phyloP scores from a whole-genome alignment of 2,888 invertebrate genomes.

The Brachynemurus nebulosus region DNA sequence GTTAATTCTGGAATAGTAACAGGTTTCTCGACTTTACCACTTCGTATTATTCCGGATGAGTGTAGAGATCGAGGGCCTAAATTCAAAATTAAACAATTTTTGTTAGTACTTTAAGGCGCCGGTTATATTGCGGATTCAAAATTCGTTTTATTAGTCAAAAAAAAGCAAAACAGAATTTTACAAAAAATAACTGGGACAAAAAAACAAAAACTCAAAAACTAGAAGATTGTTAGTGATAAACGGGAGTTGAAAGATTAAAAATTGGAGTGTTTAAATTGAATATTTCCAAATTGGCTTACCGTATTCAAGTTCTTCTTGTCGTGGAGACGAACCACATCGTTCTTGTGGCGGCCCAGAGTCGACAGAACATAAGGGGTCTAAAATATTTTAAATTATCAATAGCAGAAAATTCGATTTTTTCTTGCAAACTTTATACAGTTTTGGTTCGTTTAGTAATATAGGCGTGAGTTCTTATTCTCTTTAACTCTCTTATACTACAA shows the following conservation, averaged over 20 bases:
- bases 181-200: neutral
- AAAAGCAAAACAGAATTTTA: neutral
- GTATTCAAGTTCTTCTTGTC: neutral
- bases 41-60: constrained; percentile 27
- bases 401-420: no score
- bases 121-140: neutral
- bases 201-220: no score
- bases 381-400: no score
- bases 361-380: constrained; percentile 3
- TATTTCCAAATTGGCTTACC: no score
- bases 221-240: no score
- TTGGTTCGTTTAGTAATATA: no score
- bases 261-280: no score
- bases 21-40: constrained; percentile 27
- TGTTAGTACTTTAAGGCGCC: neutral
- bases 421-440: no score
- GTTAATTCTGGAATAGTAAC: constrained; percentile 24
- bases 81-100: constrained; percentile 1
- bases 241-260: no score
- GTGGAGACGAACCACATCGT: neutral
- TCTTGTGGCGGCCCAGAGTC: neutral
- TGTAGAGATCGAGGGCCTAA: constrained; percentile 30
- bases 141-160: no score
- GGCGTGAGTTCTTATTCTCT: no score
- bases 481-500: no score